phyloP scores from a whole-genome alignment of 2,888 invertebrate species.

The Plebejus argus region DNA sequence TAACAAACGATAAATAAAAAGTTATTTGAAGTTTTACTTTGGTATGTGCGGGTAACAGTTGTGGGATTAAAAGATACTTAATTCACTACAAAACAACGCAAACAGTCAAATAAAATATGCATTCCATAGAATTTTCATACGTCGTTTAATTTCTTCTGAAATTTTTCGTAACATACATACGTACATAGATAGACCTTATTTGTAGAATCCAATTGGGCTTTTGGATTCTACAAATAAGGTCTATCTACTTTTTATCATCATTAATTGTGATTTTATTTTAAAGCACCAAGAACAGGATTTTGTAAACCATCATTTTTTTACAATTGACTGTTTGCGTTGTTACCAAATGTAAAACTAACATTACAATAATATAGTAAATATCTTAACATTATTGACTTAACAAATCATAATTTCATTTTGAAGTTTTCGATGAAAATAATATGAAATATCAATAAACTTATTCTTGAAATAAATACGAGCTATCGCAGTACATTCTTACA shows the following conservation, averaged over 20 bases:
- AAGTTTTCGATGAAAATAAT: slow-evolving; percentile 10
- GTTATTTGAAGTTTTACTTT: slow-evolving; percentile 24
- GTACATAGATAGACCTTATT: no score
- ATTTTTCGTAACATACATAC: not conserved
- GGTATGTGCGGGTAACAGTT: slow-evolving; percentile 31
- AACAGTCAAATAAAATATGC: slow-evolving; percentile 11
- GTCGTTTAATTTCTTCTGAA: not conserved
- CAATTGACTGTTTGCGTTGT: slow-evolving; percentile 24
- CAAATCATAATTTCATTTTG: slow-evolving; percentile 10
- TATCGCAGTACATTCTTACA: slow-evolving; percentile 5
- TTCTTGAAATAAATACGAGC: slow-evolving; percentile 16
- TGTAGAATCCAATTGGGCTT: not conserved
- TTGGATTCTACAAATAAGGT: not conserved
- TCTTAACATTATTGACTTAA: not conserved
- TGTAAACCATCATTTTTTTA: not conserved
- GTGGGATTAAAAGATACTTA: not conserved
- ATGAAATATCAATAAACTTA: not conserved
- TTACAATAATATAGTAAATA: not conserved
- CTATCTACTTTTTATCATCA: not conserved
- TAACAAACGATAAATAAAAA: not conserved
- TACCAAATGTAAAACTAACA: not conserved
- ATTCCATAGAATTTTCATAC: not conserved
- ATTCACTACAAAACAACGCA: slow-evolving; percentile 13
- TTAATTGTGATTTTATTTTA: not conserved
- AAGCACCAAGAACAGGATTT: not conserved